Conservation (phyloP, 2,888 invertebrate species). For the Scaptomyza polygonia region DNA sequence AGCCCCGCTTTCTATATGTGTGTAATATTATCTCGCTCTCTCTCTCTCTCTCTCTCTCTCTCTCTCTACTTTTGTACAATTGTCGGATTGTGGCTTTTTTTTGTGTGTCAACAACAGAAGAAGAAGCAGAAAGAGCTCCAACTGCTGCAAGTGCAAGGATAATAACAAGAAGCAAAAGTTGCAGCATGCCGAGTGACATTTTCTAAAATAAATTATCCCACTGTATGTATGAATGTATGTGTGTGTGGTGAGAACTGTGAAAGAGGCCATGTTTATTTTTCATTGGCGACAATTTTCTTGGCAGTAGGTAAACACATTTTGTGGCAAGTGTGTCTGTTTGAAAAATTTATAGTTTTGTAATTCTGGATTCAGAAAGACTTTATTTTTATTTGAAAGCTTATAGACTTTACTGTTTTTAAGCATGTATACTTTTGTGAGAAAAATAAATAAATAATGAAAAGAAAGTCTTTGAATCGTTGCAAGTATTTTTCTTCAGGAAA, state of each 20-base stretch:
- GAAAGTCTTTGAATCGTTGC: neutral
- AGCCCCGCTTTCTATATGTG: neutral
- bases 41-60: slow-evolving; percentile 5
- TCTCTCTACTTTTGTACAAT: slow-evolving; percentile 40
- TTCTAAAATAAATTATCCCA: slow-evolving; percentile 33
- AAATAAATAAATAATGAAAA: no score
- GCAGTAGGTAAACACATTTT: slow-evolving; percentile 5
- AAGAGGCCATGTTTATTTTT: slow-evolving; percentile 24
- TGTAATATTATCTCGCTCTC: slow-evolving; percentile 40
- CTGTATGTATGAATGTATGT: neutral
- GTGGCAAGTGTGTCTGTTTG: neutral
- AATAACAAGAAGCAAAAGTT: slow-evolving; percentile 38
- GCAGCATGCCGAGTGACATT: slow-evolving; percentile 31
- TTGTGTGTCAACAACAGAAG: slow-evolving; percentile 48
- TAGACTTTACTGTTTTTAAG: neutral
- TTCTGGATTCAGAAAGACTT: neutral
- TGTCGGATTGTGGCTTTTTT: slow-evolving; percentile 42
- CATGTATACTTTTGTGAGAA: no score
- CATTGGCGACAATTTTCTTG: slow-evolving; percentile 21
- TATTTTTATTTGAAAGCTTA: neutral
- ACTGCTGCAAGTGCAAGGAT: slow-evolving; percentile 46
- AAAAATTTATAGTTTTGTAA: neutral
- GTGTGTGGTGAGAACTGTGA: slow-evolving; percentile 4
- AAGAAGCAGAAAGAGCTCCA: slow-evolving; percentile 10
- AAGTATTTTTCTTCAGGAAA: neutral